Conservation (phyloP, 2,888 invertebrate genomes). For the Dorcus parallelipipedus region DNA sequence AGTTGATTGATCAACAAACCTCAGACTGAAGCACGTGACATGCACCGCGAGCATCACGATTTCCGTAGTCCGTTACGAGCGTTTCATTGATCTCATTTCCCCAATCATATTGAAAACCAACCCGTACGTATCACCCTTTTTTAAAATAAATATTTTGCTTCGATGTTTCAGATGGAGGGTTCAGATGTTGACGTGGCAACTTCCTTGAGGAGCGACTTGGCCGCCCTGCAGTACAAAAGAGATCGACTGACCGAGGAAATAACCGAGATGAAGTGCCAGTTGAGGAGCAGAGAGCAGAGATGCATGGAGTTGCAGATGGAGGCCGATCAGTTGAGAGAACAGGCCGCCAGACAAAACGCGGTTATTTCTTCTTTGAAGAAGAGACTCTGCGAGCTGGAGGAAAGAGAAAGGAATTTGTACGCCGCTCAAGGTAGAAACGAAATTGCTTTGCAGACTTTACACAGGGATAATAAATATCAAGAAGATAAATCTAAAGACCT, state of each 20-base stretch:
- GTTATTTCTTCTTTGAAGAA: slow-evolving; percentile 76
- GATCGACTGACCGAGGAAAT: slow-evolving; percentile 77
- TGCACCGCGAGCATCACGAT: slow-evolving; percentile 2
- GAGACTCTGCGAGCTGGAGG: slow-evolving; percentile 75
- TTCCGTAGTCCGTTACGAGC: neutral
- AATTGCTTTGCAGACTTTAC: slow-evolving; percentile 68
- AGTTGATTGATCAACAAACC: slow-evolving; percentile 15
- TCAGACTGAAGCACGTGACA: slow-evolving; percentile 14
- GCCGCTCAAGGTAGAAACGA: slow-evolving; percentile 61
- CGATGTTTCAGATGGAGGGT: slow-evolving; percentile 54
- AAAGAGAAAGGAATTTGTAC: slow-evolving; percentile 69
- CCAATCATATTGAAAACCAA: too few relatives aligned
- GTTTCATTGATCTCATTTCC: neutral
- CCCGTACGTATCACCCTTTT: neutral
- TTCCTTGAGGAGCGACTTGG: slow-evolving; percentile 76
- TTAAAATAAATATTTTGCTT: neutral
- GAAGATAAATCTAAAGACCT: slow-evolving; percentile 77
- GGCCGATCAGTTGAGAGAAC: slow-evolving; percentile 74
- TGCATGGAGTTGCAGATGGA: slow-evolving; percentile 76
- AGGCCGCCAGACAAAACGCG: slow-evolving; percentile 78
- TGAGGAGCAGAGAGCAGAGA: slow-evolving; percentile 68
- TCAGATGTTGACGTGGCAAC: slow-evolving; percentile 64
- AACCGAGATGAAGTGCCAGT: slow-evolving; percentile 59
- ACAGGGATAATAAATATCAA: slow-evolving; percentile 60
- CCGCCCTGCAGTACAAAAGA: slow-evolving; percentile 78